These are phyloP conservation scores for Pachydiplax longipennis DNA, from an alignment of 2,888 invertebrate species.

Conservation along the genomic window DNA sequence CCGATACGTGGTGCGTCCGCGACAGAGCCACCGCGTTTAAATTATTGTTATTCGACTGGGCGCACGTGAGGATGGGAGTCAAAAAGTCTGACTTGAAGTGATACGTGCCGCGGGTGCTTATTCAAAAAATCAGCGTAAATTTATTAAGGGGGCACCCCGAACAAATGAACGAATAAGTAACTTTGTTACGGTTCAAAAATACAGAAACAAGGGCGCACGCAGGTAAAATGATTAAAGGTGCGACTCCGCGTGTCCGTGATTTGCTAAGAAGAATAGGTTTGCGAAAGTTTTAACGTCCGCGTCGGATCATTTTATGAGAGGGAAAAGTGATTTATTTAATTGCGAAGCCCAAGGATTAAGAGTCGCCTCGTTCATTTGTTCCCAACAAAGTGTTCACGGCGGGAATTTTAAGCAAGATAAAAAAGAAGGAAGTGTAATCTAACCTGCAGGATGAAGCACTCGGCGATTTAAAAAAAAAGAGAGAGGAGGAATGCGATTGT, in stretches of 20 bases:
- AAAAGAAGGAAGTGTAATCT: background rate
- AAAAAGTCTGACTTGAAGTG: background rate
- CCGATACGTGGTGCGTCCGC: too few species aligned
- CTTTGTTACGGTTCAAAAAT: background rate
- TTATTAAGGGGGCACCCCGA: background rate
- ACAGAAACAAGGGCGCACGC: background rate
- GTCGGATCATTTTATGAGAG: background rate
- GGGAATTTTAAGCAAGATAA: background rate
- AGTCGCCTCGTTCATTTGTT: background rate
- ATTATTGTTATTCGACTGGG: background rate
- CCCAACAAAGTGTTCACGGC: background rate
- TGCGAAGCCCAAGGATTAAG: background rate
- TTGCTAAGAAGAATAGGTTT: background rate
- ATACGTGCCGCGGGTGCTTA: background rate
- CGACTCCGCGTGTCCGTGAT: background rate
- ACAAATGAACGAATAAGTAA: background rate
- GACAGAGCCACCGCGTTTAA: background rate
- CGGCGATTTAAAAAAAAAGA: too few species aligned
- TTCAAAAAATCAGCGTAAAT: slow-evolving; percentile 1
- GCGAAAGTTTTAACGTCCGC: background rate
- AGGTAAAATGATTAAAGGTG: background rate
- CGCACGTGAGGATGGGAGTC: background rate
- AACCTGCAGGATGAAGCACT: background rate
- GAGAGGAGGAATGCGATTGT: too few species aligned
- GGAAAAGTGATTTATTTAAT: background rate